Evolutionary conservation across 2,797 vertebrate genomes (phyloP).

Genomic region (Diplodus sargus): DNA sequence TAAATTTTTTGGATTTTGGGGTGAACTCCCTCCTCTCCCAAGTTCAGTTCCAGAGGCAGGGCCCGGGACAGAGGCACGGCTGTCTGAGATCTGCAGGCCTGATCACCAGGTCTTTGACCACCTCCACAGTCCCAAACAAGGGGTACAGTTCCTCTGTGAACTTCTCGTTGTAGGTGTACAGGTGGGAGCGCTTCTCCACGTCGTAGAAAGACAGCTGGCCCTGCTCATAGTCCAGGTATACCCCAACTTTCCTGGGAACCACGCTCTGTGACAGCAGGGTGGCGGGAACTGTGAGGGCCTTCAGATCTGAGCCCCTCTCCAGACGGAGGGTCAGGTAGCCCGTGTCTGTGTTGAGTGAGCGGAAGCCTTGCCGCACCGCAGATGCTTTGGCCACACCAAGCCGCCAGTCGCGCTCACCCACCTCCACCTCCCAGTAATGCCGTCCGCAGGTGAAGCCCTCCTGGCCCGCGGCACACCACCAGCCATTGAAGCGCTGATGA

Average conservation of each 20-base stretch:
- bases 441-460: slow-evolving; percentile 78
- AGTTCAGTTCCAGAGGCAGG: slow-evolving; percentile 83
- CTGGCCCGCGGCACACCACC: slow-evolving; percentile 78
- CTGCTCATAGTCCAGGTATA: slow-evolving; percentile 85
- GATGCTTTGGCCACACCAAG: slow-evolving; percentile 83
- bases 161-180: slow-evolving; percentile 84
- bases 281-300: slow-evolving; percentile 81
- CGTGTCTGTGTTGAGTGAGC: slow-evolving; percentile 78
- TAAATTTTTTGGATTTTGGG: too few species aligned
- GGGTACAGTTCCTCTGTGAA: slow-evolving; percentile 84
- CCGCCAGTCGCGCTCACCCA: slow-evolving; percentile 85
- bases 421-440: slow-evolving; percentile 88
- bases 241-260: slow-evolving; percentile 78
- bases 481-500: slow-evolving; percentile 79
- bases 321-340: slow-evolving; percentile 85
- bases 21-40: neutral
- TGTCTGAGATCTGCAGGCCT: slow-evolving; percentile 69
- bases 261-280: slow-evolving; percentile 62
- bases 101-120: slow-evolving; percentile 82
- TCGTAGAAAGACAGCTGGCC: slow-evolving; percentile 88
- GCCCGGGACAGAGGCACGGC: slow-evolving; percentile 82
- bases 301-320: slow-evolving; percentile 83
- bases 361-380: slow-evolving; percentile 78
- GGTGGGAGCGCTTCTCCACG: slow-evolving; percentile 81
- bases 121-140: slow-evolving; percentile 85